phyloP scores from a whole-genome alignment of 2,888 invertebrate genomes.

The Ephialtes manifestator region DNA sequence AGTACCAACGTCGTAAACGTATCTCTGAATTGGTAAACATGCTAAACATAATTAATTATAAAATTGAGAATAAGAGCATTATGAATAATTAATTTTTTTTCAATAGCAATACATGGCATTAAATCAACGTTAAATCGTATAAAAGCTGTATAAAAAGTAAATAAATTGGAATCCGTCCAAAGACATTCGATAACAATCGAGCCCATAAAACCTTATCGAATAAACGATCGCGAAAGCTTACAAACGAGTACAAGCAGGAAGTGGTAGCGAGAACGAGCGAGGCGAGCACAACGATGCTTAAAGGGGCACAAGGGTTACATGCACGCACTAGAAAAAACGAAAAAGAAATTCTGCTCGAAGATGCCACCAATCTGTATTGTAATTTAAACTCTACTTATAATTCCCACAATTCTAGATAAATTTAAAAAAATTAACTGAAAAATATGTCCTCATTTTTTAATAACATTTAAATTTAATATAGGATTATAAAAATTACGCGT shows the following conservation, averaged over 20 bases:
- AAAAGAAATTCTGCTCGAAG: neutral
- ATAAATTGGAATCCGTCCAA: neutral
- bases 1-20: too few species aligned
- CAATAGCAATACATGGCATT: neutral
- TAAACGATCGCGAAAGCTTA: conserved; percentile 41
- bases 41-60: too few species aligned
- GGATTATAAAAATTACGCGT: too few species aligned
- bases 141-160: neutral
- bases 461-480: too few species aligned
- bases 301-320: conserved; percentile 65
- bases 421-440: neutral
- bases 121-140: neutral
- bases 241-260: conserved; percentile 44
- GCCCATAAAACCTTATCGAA: conserved; percentile 23
- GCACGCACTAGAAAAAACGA: conserved; percentile 44
- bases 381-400: neutral
- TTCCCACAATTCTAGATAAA: neutral
- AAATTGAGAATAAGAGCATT: neutral
- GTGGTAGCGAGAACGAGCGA: conserved; percentile 16
- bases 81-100: neutral
- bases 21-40: neutral
- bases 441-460: too few species aligned
- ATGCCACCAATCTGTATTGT: neutral
- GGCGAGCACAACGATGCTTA: conserved; percentile 62
- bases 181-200: neutral